Percentiles rank a stretch among this genome's conserved stretches.
Evolutionary conservation across 1,140 invertebrate species (phyloP).

Genomic region (Brachionus koreanus): DNA sequence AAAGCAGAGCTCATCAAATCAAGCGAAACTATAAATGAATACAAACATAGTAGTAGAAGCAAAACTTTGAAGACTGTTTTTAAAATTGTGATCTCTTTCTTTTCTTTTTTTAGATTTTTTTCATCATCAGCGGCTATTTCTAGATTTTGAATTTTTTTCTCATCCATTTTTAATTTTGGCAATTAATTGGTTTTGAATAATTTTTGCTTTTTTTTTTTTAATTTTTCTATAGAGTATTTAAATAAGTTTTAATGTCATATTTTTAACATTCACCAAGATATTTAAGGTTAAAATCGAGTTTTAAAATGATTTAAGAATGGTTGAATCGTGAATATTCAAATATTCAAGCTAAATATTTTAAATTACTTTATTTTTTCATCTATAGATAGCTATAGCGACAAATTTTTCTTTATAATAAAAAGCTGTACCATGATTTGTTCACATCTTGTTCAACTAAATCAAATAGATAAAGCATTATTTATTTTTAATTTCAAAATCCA

Average conservation of each 20-base stretch:
- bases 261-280: background rate
- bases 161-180: background rate
- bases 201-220: no score
- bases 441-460: background rate
- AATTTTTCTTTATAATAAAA: background rate
- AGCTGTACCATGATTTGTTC: background rate
- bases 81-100: background rate
- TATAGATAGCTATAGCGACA: background rate
- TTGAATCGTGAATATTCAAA: background rate
- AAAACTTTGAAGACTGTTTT: background rate
- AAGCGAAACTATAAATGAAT: conserved; percentile 29
- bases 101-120: background rate
- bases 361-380: background rate
- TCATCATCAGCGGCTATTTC: background rate
- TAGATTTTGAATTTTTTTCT: background rate
- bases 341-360: background rate
- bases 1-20: conserved; percentile 42
- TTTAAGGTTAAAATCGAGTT: conserved; percentile 4
- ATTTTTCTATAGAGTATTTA: background rate
- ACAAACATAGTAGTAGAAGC: background rate
- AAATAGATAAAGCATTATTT: background rate
- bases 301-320: background rate
- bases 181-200: background rate
- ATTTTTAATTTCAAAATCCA: background rate
- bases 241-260: background rate